Percentiles rank a stretch among this genome's conserved stretches.
Evolutionary conservation across 2,113 vertebrate genomes (phyloP).

Genomic region (Chionodraco myersi): DNA sequence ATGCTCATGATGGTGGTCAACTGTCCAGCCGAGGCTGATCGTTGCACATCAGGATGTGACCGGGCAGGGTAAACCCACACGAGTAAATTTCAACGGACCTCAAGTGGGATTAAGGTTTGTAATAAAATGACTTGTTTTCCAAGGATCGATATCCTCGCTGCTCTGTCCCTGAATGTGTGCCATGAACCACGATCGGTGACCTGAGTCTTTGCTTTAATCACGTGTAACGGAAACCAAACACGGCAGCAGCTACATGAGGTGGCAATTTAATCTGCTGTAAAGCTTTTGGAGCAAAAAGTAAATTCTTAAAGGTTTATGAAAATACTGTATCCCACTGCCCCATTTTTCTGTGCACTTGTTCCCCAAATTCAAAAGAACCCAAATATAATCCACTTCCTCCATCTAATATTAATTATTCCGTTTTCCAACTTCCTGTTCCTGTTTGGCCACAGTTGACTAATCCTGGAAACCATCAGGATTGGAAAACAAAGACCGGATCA

Average conservation of each 20-base stretch:
- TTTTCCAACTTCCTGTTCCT: conserved; percentile 51
- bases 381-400: conserved; percentile 48
- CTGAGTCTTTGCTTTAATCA: background rate
- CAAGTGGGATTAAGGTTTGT: conserved; percentile 13
- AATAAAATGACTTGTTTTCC: conserved; percentile 17
- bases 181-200: background rate
- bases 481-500: background rate
- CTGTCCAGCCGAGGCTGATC: background rate
- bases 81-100: background rate
- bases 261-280: background rate
- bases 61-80: conserved; percentile 3
- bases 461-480: conserved; percentile 9
- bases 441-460: conserved; percentile 14
- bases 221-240: background rate
- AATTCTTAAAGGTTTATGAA: background rate
- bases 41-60: background rate
- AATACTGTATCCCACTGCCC: background rate
- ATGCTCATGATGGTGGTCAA: background rate
- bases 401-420: conserved; percentile 36
- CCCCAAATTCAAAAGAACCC: conserved; percentile 5
- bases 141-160: conserved; percentile 19
- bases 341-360: background rate
- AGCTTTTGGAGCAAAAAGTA: background rate
- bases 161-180: conserved; percentile 15
- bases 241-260: background rate